Evolutionary conservation across 2,797 vertebrate species (phyloP).

Genomic region (Anomalospiza imberbis): DNA sequence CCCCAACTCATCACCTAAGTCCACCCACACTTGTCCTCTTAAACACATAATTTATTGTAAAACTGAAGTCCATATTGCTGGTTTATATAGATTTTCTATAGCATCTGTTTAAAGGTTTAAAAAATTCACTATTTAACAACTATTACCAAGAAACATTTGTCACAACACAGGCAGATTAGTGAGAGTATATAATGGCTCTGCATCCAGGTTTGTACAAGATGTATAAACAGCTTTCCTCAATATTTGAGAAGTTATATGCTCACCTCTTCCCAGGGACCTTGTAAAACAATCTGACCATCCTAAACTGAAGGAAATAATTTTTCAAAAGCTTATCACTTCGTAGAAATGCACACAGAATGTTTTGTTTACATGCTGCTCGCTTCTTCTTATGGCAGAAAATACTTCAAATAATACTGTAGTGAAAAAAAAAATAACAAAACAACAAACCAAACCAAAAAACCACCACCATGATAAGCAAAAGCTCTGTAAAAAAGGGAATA

Average conservation of each 20-base stretch:
- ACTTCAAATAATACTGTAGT: not conserved
- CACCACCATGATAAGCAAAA: not conserved
- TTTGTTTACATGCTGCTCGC: not conserved
- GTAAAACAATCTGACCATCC: not conserved
- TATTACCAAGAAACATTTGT: not conserved
- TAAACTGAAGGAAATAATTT: not conserved
- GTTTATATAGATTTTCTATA: not conserved
- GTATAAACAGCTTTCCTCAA: not conserved
- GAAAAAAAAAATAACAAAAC: not conserved
- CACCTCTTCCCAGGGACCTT: not conserved
- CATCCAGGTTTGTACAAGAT: not conserved
- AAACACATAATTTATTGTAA: not conserved
- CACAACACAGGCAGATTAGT: not conserved
- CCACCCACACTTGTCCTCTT: not conserved
- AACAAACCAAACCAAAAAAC: not conserved
- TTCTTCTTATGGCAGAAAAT: not conserved
- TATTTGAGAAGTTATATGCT: not conserved
- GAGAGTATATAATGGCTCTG: not conserved
- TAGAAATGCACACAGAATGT: not conserved
- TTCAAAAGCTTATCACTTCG: not conserved
- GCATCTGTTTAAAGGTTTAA: slow-evolving; percentile 1
- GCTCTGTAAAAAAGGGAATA: not conserved
- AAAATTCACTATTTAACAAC: not conserved
- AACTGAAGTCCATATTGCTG: not conserved
- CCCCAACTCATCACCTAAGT: not conserved